Evolutionary conservation across 2,888 invertebrate species (phyloP).

Genomic region (Smittia sp.): DNA sequence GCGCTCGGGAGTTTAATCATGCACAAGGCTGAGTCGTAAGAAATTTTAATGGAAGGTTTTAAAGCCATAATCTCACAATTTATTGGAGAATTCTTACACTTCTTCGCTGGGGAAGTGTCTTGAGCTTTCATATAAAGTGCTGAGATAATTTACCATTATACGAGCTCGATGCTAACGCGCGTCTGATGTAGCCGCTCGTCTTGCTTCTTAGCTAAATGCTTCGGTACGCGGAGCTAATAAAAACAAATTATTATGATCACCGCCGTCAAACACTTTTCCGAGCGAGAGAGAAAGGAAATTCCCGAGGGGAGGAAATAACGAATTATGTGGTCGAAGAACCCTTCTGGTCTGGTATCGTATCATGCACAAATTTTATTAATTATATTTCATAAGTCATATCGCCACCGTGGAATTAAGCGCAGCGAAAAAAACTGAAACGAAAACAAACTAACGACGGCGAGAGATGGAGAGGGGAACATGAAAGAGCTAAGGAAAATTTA

Average conservation of each 20-base stretch:
- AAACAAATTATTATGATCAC: slow-evolving; percentile 36
- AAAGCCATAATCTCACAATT: slow-evolving; percentile 23
- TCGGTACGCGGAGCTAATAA: slow-evolving; percentile 36
- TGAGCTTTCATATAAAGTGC: neutral
- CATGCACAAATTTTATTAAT: slow-evolving; percentile 28
- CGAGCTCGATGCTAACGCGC: neutral
- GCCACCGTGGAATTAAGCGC: slow-evolving; percentile 32
- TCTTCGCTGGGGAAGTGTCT: neutral
- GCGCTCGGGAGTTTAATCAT: slow-evolving; percentile 23
- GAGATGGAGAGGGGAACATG: neutral
- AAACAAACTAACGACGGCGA: neutral
- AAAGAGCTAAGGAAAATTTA: slow-evolving; percentile 24
- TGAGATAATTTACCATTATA: slow-evolving; percentile 14
- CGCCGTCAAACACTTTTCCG: neutral
- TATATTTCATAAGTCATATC: slow-evolving; percentile 38
- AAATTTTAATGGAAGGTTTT: slow-evolving; percentile 11
- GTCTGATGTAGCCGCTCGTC: slow-evolving; percentile 3
- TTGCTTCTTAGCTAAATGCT: no score
- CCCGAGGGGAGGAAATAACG: neutral
- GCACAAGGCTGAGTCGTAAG: slow-evolving; percentile 3
- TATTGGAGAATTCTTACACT: slow-evolving; percentile 26
- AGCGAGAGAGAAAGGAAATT: neutral
- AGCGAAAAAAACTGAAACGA: slow-evolving; percentile 5
- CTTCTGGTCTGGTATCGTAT: neutral
- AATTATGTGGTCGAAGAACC: neutral